A percentile compares a stretch with the other conserved stretches of the same genome.
Evolutionary conservation across 2,797 vertebrate species (phyloP).

Genomic region (Sparus aurata): DNA sequence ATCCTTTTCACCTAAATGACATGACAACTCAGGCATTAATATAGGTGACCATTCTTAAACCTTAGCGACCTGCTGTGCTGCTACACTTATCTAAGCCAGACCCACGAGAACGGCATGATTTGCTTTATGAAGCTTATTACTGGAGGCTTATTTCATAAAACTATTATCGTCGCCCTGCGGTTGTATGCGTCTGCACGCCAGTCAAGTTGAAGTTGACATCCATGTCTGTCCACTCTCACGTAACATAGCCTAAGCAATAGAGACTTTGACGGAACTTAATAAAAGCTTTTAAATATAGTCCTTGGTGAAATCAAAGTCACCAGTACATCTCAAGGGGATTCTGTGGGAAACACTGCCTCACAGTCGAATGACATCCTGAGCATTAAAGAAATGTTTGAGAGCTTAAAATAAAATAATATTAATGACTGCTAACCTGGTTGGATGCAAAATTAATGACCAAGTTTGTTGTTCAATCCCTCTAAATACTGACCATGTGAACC

Average conservation of each 20-base stretch:
- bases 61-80: neutral
- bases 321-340: too few species aligned
- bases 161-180: too few species aligned
- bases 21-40: neutral
- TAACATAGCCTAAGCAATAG: too few species aligned
- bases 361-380: too few species aligned
- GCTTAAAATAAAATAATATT: neutral
- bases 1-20: neutral
- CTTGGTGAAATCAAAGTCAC: too few species aligned
- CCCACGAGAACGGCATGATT: neutral
- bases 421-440: too few species aligned
- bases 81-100: neutral
- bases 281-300: too few species aligned
- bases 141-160: neutral
- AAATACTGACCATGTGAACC: constrained; percentile 94
- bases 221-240: too few species aligned
- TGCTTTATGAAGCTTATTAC: neutral
- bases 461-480: neutral
- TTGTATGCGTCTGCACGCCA: too few species aligned
- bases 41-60: neutral
- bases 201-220: too few species aligned
- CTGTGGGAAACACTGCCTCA: too few species aligned
- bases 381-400: neutral
- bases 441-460: neutral
- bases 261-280: too few species aligned